Evolutionary conservation across 2,888 invertebrate species (phyloP).

Genomic region (Neuroscelio doddi): DNA sequence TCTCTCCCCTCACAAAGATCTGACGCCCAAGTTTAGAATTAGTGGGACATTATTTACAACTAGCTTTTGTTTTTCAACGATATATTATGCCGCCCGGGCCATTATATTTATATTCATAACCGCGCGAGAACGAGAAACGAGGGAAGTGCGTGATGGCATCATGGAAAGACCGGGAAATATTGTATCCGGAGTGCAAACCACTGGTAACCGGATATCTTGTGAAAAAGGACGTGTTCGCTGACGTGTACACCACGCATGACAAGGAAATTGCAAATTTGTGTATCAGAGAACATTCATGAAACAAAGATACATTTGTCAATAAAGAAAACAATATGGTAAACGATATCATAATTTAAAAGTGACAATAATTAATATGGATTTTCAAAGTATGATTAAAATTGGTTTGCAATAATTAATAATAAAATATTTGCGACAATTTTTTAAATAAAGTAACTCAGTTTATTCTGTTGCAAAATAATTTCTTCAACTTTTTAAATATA

Average conservation of each 20-base stretch:
- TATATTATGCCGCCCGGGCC: constrained; percentile 43
- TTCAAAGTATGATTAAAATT: too few relatives aligned
- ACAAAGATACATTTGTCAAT: too few relatives aligned
- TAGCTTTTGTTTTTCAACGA: constrained; percentile 50
- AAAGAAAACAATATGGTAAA: too few relatives aligned
- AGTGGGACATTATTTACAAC: constrained; percentile 50
- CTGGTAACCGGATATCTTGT: constrained; percentile 15
- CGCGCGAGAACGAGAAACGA: constrained; percentile 29
- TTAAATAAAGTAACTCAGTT: too few relatives aligned
- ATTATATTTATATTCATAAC: constrained; percentile 58
- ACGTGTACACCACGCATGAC: constrained; percentile 11
- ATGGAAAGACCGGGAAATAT: constrained; percentile 18
- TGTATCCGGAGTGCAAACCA: constrained; percentile 21
- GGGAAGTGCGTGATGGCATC: constrained; percentile 24
- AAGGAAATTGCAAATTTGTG: constrained; percentile 21
- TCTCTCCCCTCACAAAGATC: constrained; percentile 15
- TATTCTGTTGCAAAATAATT: too few relatives aligned
- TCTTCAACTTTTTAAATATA: too few relatives aligned
- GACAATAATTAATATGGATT: too few relatives aligned
- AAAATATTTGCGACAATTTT: too few relatives aligned
- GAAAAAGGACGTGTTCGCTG: constrained; percentile 8
- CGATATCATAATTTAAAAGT: too few relatives aligned
- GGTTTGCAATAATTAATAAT: too few relatives aligned
- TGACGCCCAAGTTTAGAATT: constrained; percentile 32
- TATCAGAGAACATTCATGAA: not conserved